Base-by-base conservation (phyloP, 2,113 vertebrate species). In the Carassius carassius region DNA sequence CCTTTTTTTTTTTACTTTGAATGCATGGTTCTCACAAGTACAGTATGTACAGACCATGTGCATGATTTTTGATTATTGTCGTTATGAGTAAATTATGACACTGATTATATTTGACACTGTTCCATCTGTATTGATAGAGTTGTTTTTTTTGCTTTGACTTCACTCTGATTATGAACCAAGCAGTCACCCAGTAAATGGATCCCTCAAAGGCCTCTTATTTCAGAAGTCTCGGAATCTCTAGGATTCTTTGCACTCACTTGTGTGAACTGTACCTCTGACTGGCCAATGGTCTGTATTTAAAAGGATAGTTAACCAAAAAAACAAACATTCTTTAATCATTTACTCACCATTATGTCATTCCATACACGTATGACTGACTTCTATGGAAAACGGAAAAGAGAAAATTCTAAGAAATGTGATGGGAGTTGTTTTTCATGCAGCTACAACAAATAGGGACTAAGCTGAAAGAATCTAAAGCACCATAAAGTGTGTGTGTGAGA, bases 121-220 rank as follows among this genome's bases (percentile, higher is more conserved):
- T 32, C n/a, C 54, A 11, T 67, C 25, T 51, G 32, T 14, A 74
- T 58, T 70, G 56, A 84, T 62, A 41, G 19, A 54, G 19, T 44
- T 70, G 74, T 65, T 25, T 6, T 87, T 84, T 70, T 82, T 32
- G 63, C 73, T 41, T 67, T 75, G 25, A 74, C 51, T 47, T 75
- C 47, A 44, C 51, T 65, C 54, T 83, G 51, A 74, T 54, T 85
- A 83, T 79, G 72, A 81, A 87, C 62, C 62, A 37, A 3, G 60
- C 74, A 63, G 77, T 21, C 84, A 86, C 67, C 25, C 74, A 32
- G 49, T 84, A 85, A 84, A 86, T 88, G 74, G 79, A 82, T 84
- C 82, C 67, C 82, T 83, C 69, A 83, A 81, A 88, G 79, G 81
- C 84, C 75, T 86, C 81, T 85, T 65, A 78, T 84, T 80, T 85